Conservation (phyloP, 2,888 invertebrate species). For the Drosophila aldrichi region DNA sequence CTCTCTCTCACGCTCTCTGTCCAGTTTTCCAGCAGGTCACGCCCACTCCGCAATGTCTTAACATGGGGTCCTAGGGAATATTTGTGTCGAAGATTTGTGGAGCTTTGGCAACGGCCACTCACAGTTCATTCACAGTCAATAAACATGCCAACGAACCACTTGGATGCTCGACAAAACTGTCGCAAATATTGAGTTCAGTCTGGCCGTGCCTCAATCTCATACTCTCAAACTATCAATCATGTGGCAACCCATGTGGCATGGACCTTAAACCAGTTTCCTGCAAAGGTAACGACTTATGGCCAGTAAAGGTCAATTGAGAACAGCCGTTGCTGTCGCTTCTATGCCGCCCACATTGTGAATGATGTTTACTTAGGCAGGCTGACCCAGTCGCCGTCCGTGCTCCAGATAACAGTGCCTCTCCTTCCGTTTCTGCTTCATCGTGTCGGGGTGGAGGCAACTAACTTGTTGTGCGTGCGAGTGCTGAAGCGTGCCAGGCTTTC, state of each 20-base stretch:
- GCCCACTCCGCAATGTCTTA: neutral
- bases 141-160: slow-evolving; percentile 39
- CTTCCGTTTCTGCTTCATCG: neutral
- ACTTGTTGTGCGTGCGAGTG: slow-evolving; percentile 67
- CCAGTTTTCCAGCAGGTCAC: slow-evolving; percentile 1
- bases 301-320: slow-evolving; percentile 68
- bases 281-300: slow-evolving; percentile 64
- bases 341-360: slow-evolving; percentile 35
- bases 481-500: slow-evolving; percentile 74
- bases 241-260: slow-evolving; percentile 11
- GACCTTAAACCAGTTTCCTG: slow-evolving; percentile 22
- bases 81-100: slow-evolving; percentile 20
- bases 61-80: slow-evolving; percentile 19
- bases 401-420: slow-evolving; percentile 22
- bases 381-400: slow-evolving; percentile 44
- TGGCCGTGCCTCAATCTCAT: neutral
- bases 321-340: slow-evolving; percentile 13
- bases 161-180: slow-evolving; percentile 40
- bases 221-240: slow-evolving; percentile 50
- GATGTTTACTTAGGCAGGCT: slow-evolving; percentile 62
- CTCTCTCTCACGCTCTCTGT: neutral
- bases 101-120: slow-evolving; percentile 14
- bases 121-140: slow-evolving; percentile 58
- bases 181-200: slow-evolving; percentile 18
- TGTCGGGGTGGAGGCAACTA: neutral